phyloP scores from a whole-genome alignment of 2,113 vertebrate species.

The Chaetops frenatus region DNA sequence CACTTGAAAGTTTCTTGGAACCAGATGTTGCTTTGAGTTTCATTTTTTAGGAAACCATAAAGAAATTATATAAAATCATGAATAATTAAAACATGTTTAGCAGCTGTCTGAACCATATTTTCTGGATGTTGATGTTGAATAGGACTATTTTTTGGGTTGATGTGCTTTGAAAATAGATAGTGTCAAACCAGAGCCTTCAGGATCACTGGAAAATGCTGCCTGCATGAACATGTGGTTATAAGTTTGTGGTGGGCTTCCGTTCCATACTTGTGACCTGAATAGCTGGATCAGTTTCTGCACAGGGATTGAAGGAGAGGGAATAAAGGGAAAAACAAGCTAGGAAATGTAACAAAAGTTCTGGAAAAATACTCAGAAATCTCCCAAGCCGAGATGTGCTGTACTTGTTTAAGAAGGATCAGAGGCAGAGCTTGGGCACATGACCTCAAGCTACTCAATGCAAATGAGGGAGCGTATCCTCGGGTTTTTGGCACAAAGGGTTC shows the following conservation, averaged over 20 bases:
- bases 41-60: background rate
- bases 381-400: background rate
- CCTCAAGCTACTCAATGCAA: background rate
- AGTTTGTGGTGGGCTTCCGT: background rate
- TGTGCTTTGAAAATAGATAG: background rate
- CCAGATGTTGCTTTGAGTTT: background rate
- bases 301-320: background rate
- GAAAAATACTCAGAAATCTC: background rate
- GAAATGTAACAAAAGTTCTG: background rate
- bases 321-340: background rate
- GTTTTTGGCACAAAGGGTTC: conserved; percentile 22
- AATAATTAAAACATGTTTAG: background rate
- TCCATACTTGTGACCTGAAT: background rate
- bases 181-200: background rate
- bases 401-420: background rate
- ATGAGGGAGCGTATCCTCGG: background rate
- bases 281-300: background rate
- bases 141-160: background rate
- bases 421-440: background rate
- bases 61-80: background rate
- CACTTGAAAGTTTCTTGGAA: background rate
- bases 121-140: background rate
- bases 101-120: background rate
- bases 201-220: background rate
- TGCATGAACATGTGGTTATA: rapidly evolving